Conservation (phyloP, 2,888 invertebrate species). For the Zygothrica quintamaculata region DNA sequence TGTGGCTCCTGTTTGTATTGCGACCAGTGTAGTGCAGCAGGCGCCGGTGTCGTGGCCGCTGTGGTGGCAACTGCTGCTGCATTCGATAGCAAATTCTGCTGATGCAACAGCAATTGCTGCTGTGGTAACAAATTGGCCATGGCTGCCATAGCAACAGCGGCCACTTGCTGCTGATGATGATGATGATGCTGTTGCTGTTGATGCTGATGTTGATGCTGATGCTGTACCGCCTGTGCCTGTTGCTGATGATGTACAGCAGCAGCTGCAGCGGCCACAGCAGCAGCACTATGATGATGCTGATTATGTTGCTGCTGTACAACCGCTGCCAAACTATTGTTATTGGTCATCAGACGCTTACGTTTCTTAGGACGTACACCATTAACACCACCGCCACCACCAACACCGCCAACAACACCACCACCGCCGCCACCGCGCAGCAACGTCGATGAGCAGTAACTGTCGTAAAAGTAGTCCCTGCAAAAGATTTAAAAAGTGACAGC, state of each 20-base stretch:
- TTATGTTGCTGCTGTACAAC: constrained; percentile 77
- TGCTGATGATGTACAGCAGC: constrained; percentile 78
- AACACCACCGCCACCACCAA: constrained; percentile 38
- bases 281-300: constrained; percentile 77
- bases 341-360: constrained; percentile 84
- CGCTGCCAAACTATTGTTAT: constrained; percentile 79
- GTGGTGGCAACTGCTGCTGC: constrained; percentile 74
- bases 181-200: constrained; percentile 77
- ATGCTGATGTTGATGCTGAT: constrained; percentile 73
- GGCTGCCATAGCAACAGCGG: constrained; percentile 83
- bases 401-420: constrained; percentile 64
- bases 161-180: constrained; percentile 81
- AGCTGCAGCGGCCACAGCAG: constrained; percentile 73
- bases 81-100: constrained; percentile 81
- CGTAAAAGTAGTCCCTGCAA: constrained; percentile 87
- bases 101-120: constrained; percentile 80
- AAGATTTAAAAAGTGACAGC: constrained; percentile 27
- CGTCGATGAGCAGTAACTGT: constrained; percentile 85
- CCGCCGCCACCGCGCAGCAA: constrained; percentile 75
- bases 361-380: constrained; percentile 84
- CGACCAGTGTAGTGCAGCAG: constrained; percentile 72
- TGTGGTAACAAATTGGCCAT: constrained; percentile 83
- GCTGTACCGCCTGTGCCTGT: constrained; percentile 65
- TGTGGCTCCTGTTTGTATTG: constrained; percentile 77
- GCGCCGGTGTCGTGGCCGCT: constrained; percentile 67